Conservation (phyloP, 2,113 vertebrate species). For the Istiophorus platypterus region DNA sequence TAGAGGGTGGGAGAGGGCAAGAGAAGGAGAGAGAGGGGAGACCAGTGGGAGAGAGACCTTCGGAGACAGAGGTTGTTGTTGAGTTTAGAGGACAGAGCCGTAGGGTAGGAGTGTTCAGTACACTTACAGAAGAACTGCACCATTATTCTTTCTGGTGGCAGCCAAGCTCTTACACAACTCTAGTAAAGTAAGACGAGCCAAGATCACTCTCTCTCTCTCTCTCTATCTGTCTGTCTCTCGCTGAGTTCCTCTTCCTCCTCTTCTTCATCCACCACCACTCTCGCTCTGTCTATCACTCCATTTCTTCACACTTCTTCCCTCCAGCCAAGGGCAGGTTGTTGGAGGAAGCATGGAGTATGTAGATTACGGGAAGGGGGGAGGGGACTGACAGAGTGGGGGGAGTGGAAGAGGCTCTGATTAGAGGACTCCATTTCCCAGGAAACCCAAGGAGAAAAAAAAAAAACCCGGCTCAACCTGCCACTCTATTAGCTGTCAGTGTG, state of each 20-base stretch:
- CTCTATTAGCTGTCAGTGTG: constrained; percentile 39
- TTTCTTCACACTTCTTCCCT: constrained; percentile 52
- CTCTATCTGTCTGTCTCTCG: constrained; percentile 14
- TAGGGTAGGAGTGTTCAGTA: constrained; percentile 75
- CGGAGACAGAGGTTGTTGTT: constrained; percentile 68
- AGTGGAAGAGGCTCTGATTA: constrained; percentile 30
- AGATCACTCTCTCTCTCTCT: constrained; percentile 31
- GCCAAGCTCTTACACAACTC: constrained; percentile 78
- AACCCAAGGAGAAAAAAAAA: constrained; percentile 63
- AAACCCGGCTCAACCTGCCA: constrained; percentile 46
- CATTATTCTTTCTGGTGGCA: constrained; percentile 67
- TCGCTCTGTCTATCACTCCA: constrained; percentile 44
- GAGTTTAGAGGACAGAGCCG: constrained; percentile 67
- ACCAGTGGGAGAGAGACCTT: constrained; percentile 50
- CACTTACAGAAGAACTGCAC: constrained; percentile 67
- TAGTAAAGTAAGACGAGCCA: constrained; percentile 56
- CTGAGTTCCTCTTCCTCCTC: constrained; percentile 27
- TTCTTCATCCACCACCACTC: constrained; percentile 36
- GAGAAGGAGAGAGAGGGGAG: constrained; percentile 48
- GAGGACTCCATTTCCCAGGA: constrained; percentile 72
- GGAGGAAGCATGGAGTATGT: constrained; percentile 58
- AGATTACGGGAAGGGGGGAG: constrained; percentile 69
- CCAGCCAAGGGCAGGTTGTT: constrained; percentile 63
- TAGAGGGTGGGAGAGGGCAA: constrained; percentile 71
- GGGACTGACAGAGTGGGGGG: background rate